phyloP scores from a whole-genome alignment of 2,113 vertebrate genomes.

The Alces alces region DNA sequence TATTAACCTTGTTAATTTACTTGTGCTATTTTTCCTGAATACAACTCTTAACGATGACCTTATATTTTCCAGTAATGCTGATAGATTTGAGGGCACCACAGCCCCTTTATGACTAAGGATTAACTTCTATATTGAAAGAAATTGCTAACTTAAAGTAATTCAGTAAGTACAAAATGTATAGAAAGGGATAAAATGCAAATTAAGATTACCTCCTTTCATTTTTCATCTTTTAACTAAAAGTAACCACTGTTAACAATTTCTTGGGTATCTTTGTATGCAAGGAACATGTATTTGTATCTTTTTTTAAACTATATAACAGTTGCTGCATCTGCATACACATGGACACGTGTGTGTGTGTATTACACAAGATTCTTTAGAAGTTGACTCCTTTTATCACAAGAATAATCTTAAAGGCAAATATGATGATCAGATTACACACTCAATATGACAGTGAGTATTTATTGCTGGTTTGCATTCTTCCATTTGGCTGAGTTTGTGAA shows the following conservation, averaged over 20 bases:
- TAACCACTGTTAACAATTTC: background rate
- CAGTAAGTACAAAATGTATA: background rate
- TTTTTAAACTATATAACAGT: background rate
- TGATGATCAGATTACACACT: background rate
- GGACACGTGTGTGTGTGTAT: background rate
- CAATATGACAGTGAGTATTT: background rate
- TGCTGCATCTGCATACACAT: fast-evolving
- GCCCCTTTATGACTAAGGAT: background rate
- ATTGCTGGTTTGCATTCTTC: background rate
- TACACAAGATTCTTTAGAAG: background rate
- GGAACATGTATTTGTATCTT: background rate
- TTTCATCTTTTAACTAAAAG: background rate
- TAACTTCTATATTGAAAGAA: background rate
- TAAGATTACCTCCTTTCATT: background rate
- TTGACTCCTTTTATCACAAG: background rate
- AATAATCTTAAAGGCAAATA: background rate
- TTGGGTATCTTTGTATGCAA: background rate
- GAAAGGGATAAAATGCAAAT: background rate
- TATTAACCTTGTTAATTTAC: background rate
- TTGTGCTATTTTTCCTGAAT: background rate
- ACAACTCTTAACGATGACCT: background rate
- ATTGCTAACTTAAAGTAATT: background rate
- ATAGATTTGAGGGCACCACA: background rate
- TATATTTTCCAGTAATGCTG: background rate
- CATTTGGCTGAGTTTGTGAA: background rate